Base-by-base conservation (phyloP, 2,797 vertebrate genomes). In the Danio kyathit region DNA sequence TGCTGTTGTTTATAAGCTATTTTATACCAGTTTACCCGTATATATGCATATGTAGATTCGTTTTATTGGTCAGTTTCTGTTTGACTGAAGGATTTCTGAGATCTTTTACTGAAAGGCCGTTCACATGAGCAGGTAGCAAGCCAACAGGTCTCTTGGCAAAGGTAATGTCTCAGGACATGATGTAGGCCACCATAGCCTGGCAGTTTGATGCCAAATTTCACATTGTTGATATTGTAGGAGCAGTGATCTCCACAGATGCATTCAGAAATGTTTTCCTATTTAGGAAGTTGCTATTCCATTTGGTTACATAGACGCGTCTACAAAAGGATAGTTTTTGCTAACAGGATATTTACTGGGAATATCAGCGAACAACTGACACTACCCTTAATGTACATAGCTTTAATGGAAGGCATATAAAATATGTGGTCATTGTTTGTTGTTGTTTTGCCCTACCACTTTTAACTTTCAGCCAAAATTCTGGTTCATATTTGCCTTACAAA, bases 1-100 rank as follows among this genome's bases (percentile, higher is more conserved):
- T 89, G 84, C 82, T 89, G 93, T 93, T 95, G 93, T 93, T 94
- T 93, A 93, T 94, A 96, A 96, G 95, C 95, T 96, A 86, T 93
- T 93, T 93, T 89, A 90, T 93, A 90, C 78, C 1, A 0, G 41
- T 44, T 67, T 16, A 73, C 52, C 64, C 21, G 10, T 66, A 60
- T 64, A 64, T 57, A 56, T 83, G 71, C 76, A 82, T 69, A 84
- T 84, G 54, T 85, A 89, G 64, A 80, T 82, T 79, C 14, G 83
- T 57, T 60, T 73, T 48, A 52, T 84, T 38, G 52, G 77, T 83
- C 84, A 12, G 19, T 72, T 48, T 59, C 41, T 61, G n/a, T 82
- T 74, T 71, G 13, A 64, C 16, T 75, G 59, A 44, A 61, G 57
- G 66, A 64, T 72, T 40, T 86, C 48, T 49, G 41, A 75, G 76